Conservation (phyloP, 2,888 invertebrate genomes). For the Prenolepis imparis region DNA sequence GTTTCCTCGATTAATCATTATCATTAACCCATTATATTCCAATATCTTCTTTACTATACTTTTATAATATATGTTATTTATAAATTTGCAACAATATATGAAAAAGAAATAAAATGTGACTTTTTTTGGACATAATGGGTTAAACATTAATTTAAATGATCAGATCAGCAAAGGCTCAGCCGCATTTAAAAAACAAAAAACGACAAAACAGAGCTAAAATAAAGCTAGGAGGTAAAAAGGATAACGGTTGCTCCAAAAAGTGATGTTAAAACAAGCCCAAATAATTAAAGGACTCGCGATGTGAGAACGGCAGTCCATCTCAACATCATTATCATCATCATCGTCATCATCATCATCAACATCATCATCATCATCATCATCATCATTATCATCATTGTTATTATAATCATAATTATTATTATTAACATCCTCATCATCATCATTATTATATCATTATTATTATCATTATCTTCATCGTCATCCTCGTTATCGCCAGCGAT, state of each 20-base stretch:
- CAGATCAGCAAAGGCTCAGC: conserved; percentile 60
- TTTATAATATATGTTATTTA: not conserved
- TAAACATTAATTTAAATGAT: not conserved
- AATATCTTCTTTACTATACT: not conserved
- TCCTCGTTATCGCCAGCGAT: conserved; percentile 29
- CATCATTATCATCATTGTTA: not conserved
- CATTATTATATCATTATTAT: conserved; percentile 28
- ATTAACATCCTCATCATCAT: conserved; percentile 42
- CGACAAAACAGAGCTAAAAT: conserved; percentile 81
- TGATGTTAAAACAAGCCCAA: conserved; percentile 81
- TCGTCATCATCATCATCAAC: conserved; percentile 26
- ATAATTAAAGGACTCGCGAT: conserved; percentile 74
- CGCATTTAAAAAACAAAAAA: conserved; percentile 70
- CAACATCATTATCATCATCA: conserved; percentile 42
- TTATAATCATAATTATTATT: conserved; percentile 38
- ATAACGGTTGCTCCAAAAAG: conserved; percentile 77
- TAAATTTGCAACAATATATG: not conserved
- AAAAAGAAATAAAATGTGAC: not conserved
- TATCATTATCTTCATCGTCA: conserved; percentile 30
- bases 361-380: not conserved
- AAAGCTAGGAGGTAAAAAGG: conserved; percentile 79
- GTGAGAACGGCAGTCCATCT: conserved; percentile 44
- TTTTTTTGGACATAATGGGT: conserved; percentile 24
- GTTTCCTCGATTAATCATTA: not conserved
- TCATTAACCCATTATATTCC: conserved; percentile 24